Evolutionary conservation across 2,797 vertebrate species (phyloP).

Genomic region (Diceros bicornis): DNA sequence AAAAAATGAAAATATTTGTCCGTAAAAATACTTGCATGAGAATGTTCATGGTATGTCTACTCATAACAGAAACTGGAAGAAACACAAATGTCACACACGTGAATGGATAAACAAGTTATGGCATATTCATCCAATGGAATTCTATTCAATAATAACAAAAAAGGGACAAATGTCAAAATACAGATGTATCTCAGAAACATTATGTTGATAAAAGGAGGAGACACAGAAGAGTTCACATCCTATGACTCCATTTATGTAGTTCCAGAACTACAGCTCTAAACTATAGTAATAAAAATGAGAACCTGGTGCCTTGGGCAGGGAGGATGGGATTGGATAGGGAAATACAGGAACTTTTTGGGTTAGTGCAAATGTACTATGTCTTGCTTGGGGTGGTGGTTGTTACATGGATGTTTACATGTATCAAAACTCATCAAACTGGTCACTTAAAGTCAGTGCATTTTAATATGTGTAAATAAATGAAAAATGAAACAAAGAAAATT

Average conservation of each 20-base stretch:
- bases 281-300: background rate
- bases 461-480: background rate
- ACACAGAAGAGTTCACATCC: background rate
- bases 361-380: background rate
- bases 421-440: slow-evolving; percentile 9
- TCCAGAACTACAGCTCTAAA: slow-evolving; percentile 12
- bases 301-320: background rate
- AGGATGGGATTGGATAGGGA: background rate
- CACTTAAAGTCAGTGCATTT: background rate
- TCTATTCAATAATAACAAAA: background rate
- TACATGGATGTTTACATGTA: background rate
- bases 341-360: background rate
- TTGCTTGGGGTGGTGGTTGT: background rate
- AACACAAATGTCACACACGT: background rate
- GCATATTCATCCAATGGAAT: background rate
- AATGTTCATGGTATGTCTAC: background rate
- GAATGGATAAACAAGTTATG: background rate
- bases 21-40: background rate
- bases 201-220: background rate
- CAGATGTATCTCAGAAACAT: background rate
- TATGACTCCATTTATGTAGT: background rate
- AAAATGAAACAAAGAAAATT: background rate
- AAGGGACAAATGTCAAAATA: background rate
- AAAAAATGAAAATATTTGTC: background rate
- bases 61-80: background rate